These are phyloP conservation scores for Lacanobia oleracea DNA, from an alignment of 2,888 invertebrate genomes.

Conservation along the genomic window DNA sequence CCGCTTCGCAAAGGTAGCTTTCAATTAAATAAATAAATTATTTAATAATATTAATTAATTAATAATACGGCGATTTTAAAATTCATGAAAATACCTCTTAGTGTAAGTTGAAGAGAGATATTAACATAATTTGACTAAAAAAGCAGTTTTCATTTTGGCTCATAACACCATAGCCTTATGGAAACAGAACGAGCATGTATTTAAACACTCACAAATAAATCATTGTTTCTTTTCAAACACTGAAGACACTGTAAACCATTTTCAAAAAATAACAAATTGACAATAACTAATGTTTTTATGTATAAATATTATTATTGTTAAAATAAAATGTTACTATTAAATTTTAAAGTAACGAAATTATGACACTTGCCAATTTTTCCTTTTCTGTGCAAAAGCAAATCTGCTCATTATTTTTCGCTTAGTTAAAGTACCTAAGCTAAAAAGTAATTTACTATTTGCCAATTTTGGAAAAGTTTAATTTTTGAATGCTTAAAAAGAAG, in stretches of 20 bases:
- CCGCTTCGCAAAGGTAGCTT: conserved; percentile 41
- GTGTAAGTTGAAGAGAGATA: background rate
- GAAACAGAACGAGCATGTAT: background rate
- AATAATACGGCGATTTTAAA: background rate
- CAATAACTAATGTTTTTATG: conserved; percentile 72
- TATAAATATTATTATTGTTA: conserved; percentile 65
- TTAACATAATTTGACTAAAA: background rate
- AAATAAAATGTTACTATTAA: conserved; percentile 44
- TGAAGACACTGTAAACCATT: conserved; percentile 58
- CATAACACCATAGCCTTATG: background rate
- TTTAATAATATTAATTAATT: background rate
- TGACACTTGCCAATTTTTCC: conserved; percentile 33
- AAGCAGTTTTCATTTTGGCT: background rate
- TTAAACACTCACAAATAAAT: too few relatives aligned
- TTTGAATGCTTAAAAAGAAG: conserved; percentile 27
- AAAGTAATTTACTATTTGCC: conserved; percentile 16
- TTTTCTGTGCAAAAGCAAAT: background rate
- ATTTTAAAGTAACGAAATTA: conserved; percentile 20
- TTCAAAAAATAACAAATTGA: conserved; percentile 66
- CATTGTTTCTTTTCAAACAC: background rate
- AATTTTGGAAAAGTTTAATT: conserved; percentile 7
- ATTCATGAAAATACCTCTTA: background rate
- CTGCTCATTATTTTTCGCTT: conserved; percentile 6
- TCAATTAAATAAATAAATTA: background rate
- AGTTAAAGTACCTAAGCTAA: conserved; percentile 15